These are phyloP conservation scores for Sipha flava DNA, from an alignment of 1,140 invertebrate genomes.

Conservation along the genomic window DNA sequence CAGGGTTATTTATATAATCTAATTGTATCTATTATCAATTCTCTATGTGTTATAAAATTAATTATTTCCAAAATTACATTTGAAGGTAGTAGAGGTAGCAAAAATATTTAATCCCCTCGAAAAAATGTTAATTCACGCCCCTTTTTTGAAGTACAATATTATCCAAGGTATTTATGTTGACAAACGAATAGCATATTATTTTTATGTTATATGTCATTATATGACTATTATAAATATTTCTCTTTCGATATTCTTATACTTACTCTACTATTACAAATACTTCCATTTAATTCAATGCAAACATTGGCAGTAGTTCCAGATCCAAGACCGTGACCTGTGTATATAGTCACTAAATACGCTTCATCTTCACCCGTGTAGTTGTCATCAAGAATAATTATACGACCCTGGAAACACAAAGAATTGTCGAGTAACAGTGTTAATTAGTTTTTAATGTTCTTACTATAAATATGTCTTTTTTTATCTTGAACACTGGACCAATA, in stretches of 20 bases:
- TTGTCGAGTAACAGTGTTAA: neutral
- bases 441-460: neutral
- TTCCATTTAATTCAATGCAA: conserved; percentile 34
- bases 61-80: too few species aligned
- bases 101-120: too few species aligned
- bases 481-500: neutral
- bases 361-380: conserved; percentile 33
- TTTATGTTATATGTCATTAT: too few species aligned
- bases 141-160: too few species aligned
- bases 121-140: too few species aligned
- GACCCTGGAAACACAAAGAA: neutral
- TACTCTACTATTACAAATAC: conserved; percentile 23
- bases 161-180: too few species aligned
- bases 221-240: too few species aligned
- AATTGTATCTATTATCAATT: too few species aligned
- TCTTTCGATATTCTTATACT: neutral
- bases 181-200: too few species aligned
- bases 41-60: too few species aligned
- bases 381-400: conserved; percentile 33
- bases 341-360: conserved; percentile 33
- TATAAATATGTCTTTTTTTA: neutral
- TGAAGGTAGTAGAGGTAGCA: too few species aligned
- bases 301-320: conserved; percentile 36
- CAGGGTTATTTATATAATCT: too few species aligned
- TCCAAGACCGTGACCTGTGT: conserved; percentile 23